Evolutionary conservation across 2,797 vertebrate genomes (phyloP).

Genomic region (Pitangus sulphuratus): DNA sequence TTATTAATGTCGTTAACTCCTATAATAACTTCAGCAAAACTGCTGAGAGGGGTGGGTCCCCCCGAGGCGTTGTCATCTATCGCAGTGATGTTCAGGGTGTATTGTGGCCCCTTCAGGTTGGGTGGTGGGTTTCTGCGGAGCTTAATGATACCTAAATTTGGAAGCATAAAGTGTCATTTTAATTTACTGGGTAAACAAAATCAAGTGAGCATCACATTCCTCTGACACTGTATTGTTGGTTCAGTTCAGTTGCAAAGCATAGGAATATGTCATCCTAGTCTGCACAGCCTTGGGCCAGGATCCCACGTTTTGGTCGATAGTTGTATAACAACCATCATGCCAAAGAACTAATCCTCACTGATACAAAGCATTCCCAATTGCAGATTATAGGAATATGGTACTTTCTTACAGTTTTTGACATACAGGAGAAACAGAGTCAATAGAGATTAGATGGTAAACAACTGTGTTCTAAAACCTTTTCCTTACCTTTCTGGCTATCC

Average conservation of each 20-base stretch:
- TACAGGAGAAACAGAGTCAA: background rate
- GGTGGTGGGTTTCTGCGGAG: conserved; percentile 84
- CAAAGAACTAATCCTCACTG: background rate
- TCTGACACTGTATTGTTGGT: background rate
- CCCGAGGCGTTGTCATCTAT: conserved; percentile 88
- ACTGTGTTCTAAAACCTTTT: background rate
- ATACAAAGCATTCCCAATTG: background rate
- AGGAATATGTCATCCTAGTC: background rate
- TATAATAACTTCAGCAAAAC: conserved; percentile 87
- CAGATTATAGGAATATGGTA: background rate
- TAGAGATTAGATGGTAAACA: background rate
- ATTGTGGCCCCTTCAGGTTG: conserved; percentile 80
- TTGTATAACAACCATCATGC: background rate
- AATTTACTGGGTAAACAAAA: background rate
- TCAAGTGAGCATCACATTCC: background rate
- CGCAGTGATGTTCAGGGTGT: conserved; percentile 86
- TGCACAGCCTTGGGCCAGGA: background rate
- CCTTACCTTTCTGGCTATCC: conserved; percentile 87
- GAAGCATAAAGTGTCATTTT: background rate
- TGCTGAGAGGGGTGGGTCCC: conserved; percentile 85
- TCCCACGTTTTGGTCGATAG: background rate
- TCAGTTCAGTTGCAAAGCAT: background rate
- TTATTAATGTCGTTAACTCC: conserved; percentile 91
- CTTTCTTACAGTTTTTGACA: background rate
- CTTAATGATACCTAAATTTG: conserved; percentile 85